Conservation (phyloP, 2,113 vertebrate genomes). For the Phaethornis superciliosus region DNA sequence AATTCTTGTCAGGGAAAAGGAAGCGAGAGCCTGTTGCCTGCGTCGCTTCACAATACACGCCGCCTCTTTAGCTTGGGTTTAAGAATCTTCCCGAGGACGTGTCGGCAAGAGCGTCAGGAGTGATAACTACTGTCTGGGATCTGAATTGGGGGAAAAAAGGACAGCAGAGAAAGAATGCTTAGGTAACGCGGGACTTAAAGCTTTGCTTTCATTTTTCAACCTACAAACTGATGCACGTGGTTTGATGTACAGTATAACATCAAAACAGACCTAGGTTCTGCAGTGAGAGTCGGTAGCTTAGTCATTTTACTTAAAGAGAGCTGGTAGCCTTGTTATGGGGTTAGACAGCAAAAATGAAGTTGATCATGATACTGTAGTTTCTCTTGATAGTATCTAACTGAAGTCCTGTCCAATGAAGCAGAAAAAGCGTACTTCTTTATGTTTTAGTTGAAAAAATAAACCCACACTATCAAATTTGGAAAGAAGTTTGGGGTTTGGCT, state of each 20-base stretch:
- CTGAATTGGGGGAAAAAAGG: conserved; percentile 54
- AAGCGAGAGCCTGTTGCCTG: conserved; percentile 62
- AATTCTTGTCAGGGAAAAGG: not conserved
- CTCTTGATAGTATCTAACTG: conserved; percentile 41
- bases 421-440: conserved; percentile 59
- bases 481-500: conserved; percentile 71
- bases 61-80: conserved; percentile 54
- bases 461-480: conserved; percentile 20
- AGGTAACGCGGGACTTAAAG: conserved; percentile 70
- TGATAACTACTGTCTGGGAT: conserved; percentile 67
- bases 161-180: conserved; percentile 71
- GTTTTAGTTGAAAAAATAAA: conserved; percentile 62
- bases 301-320: conserved; percentile 80
- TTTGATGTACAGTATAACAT: conserved; percentile 33
- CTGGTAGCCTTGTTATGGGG: conserved; percentile 77
- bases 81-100: conserved; percentile 66
- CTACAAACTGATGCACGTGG: conserved; percentile 62
- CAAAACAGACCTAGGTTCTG: conserved; percentile 69
- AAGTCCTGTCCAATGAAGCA: conserved; percentile 58
- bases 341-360: conserved; percentile 81
- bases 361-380: conserved; percentile 47
- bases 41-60: conserved; percentile 53
- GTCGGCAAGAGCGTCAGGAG: conserved; percentile 60
- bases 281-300: conserved; percentile 86
- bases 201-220: conserved; percentile 62